phyloP scores from a whole-genome alignment of 2,797 vertebrate species.

The Cossypha heuglini region DNA sequence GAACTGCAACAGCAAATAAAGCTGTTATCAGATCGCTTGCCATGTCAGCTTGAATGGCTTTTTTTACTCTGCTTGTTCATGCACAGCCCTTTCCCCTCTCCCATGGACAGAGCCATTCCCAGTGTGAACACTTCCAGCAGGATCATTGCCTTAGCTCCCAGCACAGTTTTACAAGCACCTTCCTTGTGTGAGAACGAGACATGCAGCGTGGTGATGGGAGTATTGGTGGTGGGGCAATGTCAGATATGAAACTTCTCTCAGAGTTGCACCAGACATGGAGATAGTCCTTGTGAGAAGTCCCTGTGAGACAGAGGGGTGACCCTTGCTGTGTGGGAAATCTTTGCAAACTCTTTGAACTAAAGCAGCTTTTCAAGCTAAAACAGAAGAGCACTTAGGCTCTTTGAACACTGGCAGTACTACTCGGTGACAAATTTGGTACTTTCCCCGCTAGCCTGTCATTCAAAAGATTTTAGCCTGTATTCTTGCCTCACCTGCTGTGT shows the following conservation, averaged over 20 bases:
- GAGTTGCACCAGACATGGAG: rapidly evolving
- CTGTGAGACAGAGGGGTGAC: not conserved
- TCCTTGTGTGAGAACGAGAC: not conserved
- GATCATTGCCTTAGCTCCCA: not conserved
- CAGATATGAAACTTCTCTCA: not conserved
- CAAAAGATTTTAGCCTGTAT: not conserved
- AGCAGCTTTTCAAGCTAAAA: not conserved
- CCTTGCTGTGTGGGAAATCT: not conserved
- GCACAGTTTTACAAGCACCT: not conserved
- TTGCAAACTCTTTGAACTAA: not conserved
- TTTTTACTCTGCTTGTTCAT: rapidly evolving
- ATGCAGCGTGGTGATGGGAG: not conserved
- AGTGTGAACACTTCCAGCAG: not conserved
- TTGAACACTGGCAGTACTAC: not conserved
- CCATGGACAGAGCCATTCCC: not conserved
- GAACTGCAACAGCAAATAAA: not conserved
- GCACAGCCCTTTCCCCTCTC: not conserved
- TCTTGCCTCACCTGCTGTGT: not conserved
- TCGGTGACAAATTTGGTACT: not conserved
- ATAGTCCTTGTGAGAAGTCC: not conserved
- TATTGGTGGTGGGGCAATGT: rapidly evolving
- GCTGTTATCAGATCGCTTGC: not conserved
- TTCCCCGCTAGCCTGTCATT: not conserved
- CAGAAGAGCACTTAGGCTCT: not conserved
- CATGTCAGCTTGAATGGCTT: not conserved